Percentiles rank a stretch among this genome's conserved stretches.
These are phyloP conservation scores for Chrysolina americana DNA, from an alignment of 2,888 invertebrate species.

Conservation along the genomic window DNA sequence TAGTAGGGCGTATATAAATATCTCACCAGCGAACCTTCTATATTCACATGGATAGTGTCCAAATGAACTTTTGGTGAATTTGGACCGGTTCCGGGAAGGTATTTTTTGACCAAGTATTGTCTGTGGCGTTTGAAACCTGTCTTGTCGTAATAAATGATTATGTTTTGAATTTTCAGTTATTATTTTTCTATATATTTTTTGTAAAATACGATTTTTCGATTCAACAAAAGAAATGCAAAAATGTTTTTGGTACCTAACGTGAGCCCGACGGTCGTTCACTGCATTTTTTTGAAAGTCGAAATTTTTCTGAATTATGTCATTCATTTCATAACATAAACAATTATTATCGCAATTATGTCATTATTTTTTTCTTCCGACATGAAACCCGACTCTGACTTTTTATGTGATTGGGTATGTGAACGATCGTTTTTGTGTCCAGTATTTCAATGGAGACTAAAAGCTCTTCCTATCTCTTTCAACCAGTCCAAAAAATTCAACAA, in stretches of 20 bases:
- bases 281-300: neutral
- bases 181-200: neutral
- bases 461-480: no score
- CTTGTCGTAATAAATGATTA: neutral
- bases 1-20: neutral
- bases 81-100: neutral
- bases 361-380: neutral
- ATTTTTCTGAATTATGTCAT: slow-evolving; percentile 13
- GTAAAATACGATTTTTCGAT: neutral
- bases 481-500: no score
- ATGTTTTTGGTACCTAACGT: neutral
- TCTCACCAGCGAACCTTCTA: slow-evolving; percentile 9
- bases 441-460: no score
- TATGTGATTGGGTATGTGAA: no score
- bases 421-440: no score
- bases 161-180: slow-evolving; percentile 6
- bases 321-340: neutral
- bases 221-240: slow-evolving; percentile 1
- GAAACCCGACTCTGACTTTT: no score
- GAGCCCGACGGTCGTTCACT: neutral
- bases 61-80: neutral
- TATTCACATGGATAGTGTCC: neutral
- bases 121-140: neutral
- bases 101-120: no score
- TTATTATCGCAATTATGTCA: neutral